A percentile compares a stretch with the other conserved stretches of the same genome.
Evolutionary conservation across 2,113 vertebrate species (phyloP).

Genomic region (Chroicocephalus ridibundus): DNA sequence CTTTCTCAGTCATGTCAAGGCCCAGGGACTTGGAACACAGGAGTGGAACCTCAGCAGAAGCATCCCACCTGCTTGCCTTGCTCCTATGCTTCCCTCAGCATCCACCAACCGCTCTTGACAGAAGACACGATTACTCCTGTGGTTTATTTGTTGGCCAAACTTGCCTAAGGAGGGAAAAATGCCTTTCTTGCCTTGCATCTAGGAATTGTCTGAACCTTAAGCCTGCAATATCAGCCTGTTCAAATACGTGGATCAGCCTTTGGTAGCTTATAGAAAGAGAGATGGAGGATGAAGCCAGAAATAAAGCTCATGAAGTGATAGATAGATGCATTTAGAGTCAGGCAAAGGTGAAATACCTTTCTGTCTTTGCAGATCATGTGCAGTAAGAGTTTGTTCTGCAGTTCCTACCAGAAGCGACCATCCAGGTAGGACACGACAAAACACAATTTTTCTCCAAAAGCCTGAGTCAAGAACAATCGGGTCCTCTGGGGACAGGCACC

Average conservation of each 20-base stretch:
- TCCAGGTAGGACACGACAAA: not conserved
- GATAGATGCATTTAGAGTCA: not conserved
- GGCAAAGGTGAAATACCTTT: not conserved
- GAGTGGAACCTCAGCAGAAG: not conserved
- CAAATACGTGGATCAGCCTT: not conserved
- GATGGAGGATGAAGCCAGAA: not conserved
- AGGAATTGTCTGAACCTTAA: not conserved
- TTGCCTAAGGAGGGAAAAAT: not conserved
- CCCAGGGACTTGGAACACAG: not conserved
- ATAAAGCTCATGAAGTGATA: not conserved
- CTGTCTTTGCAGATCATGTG: not conserved
- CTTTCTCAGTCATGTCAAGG: not conserved
- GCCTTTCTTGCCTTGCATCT: not conserved
- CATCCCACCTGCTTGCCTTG: not conserved
- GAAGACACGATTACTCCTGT: not conserved
- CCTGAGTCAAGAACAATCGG: not conserved
- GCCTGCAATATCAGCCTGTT: not conserved
- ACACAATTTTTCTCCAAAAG: not conserved
- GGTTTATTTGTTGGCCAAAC: not conserved
- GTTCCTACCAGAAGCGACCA: not conserved
- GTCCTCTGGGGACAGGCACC: not conserved
- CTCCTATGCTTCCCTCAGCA: not conserved
- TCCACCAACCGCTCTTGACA: not conserved
- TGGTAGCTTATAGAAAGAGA: not conserved
- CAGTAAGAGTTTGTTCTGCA: not conserved